phyloP scores from a whole-genome alignment of 2,113 vertebrate genomes.

The Gallinago undulata region DNA sequence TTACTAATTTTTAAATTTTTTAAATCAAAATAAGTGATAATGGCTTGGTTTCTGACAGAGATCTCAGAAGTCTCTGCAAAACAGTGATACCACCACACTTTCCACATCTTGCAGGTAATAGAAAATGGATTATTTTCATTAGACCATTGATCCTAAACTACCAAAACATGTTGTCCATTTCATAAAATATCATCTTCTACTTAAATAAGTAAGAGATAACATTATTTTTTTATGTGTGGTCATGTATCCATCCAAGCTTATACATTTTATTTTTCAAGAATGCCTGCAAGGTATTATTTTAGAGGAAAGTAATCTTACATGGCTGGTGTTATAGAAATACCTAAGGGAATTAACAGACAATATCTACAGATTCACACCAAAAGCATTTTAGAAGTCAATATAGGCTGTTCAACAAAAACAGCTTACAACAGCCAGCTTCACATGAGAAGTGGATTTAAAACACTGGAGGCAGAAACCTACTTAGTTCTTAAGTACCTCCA shows the following conservation, averaged over 20 bases:
- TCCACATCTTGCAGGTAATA: neutral
- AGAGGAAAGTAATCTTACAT: neutral
- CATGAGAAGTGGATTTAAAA: neutral
- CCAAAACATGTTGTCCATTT: neutral
- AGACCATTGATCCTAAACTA: neutral
- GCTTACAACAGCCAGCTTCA: neutral
- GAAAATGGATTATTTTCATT: neutral
- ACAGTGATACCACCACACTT: neutral
- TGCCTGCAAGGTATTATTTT: neutral
- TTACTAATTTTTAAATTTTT: neutral
- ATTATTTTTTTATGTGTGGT: neutral
- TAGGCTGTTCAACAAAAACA: neutral
- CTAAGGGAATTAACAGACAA: neutral
- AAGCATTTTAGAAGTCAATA: neutral
- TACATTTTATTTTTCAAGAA: neutral
- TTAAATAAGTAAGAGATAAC: neutral
- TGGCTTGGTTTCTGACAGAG: neutral
- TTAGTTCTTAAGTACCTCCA: neutral
- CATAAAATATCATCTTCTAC: neutral
- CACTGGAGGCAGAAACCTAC: neutral
- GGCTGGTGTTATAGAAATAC: neutral
- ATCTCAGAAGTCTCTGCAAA: neutral
- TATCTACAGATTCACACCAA: neutral
- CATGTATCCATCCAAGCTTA: neutral
- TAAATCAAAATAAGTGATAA: neutral